Base-by-base conservation (phyloP, 2,113 vertebrate species). In the Chloebia gouldiae region DNA sequence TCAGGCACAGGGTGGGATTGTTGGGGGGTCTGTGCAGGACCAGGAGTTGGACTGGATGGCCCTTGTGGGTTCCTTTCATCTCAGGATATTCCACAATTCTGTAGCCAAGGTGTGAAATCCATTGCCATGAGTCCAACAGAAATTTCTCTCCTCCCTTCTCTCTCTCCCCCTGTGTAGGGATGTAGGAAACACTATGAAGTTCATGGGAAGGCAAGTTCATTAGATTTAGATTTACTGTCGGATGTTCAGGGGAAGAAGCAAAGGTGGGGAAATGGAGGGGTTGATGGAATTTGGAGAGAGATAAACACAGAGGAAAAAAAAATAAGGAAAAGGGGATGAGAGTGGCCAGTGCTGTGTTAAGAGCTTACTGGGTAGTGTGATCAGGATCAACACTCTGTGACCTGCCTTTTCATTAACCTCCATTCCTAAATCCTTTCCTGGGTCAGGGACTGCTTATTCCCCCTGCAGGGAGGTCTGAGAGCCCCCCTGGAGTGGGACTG, bases 91-190 rank as follows among this genome's bases (percentile, higher is more conserved):
- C 25, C 18, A 10, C n/a, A 42, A 8, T 59, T 76, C 61, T 37
- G 27, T 44, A 22, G 18, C 45, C 37, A 27, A 19, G 37, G 11
- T 50, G 61, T 37, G 64, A 51, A 60, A 44, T 50, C 21, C 53
- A 44, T 27, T 0, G 0, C 37, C 25, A 44, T 1, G 27, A 51
- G 7, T 12, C 40, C 49, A 47, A 54, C 22, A 20, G n/a, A 17
- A 59, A 31, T 44, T 59, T 17, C 12, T 39, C 25, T 21, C 15
- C 23, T 64, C 42, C 8, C 50, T 57, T 22, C 13, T 19, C 17
- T 20, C 37, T 61, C 15, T 63, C n/a, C 15, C n/a, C 39, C 23
- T 79, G 8, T 44, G 6, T 4, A n/a, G 64, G 39, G 47, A 61
- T n/a, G 6, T 17, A 23, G 47, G 47, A 47, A 45, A 30, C 4